phyloP scores from a whole-genome alignment of 1,140 invertebrate genomes.

The Lithobius niger region DNA sequence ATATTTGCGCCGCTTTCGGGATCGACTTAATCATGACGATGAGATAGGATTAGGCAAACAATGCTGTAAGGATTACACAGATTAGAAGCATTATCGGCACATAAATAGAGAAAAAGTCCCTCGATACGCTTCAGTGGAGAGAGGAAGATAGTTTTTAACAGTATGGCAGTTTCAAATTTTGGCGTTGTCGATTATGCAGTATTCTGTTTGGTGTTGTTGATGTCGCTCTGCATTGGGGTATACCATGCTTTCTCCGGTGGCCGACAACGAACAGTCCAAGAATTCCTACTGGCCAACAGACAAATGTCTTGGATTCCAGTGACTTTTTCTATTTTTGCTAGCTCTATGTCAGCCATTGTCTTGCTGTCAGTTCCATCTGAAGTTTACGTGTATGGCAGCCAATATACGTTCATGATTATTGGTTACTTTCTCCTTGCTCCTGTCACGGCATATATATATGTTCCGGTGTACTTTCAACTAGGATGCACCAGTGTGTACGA shows the following conservation, averaged over 20 bases:
- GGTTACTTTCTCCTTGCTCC: constrained; percentile 21
- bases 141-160: no score
- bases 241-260: constrained; percentile 21
- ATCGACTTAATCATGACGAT: no score
- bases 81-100: no score
- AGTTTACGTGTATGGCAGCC: constrained; percentile 13
- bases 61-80: no score
- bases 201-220: constrained; percentile 22
- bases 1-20: no score
- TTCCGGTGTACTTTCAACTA: constrained; percentile 30
- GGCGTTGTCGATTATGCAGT: constrained; percentile 30
- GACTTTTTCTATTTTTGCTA: no score
- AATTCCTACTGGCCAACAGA: constrained; percentile 18
- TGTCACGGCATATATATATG: constrained; percentile 22
- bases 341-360: constrained; percentile 23
- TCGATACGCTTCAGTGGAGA: no score
- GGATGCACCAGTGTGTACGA: constrained; percentile 28
- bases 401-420: constrained; percentile 13
- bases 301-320: constrained; percentile 21
- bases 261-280: constrained; percentile 15
- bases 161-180: no score
- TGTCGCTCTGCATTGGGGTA: constrained; percentile 26
- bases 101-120: no score
- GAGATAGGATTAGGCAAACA: no score
- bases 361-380: constrained; percentile 21